Evolutionary conservation across 2,797 vertebrate genomes (phyloP), one percentile per base, ranked within the genome.

Genomic region (Melanogrammus aeglefinus): DNA sequence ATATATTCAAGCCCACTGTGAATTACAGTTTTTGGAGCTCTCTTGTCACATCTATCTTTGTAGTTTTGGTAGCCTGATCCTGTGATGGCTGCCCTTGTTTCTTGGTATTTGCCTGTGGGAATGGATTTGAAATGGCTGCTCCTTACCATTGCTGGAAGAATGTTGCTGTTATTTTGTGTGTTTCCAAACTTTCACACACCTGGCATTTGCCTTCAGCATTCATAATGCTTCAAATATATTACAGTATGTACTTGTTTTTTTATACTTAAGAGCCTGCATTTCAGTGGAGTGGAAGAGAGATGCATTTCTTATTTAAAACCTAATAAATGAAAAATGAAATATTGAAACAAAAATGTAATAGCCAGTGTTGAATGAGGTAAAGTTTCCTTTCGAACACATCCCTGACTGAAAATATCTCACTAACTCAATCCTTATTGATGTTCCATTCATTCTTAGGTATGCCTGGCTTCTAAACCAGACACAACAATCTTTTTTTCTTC

Each of bases 381-480:
- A 10, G 8, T 75, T 0, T 31, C 76, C 82, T 87, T 85, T 24
- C 75, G 72, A 74, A 72, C 78, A 80, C 51, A 76, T 74, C 75
- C 79, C 71, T 76, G 78, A 83, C n/a, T 36, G 63, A 89, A 89
- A 88, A 89, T 82, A 87, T 83, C 79, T 80, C 35, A 72, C 82
- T 47, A 83, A n/a, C 21, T 36, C 75, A n/a, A 24, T 0, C 84
- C 85, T 76, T 87, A 80, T 80, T 51, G 80, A 85, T 89, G 75
- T 91, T 91, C 85, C 90, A 82, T 73, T 86, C 76, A 81, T 82
- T 86, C 79, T 76, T 76, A 88, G 83, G 86, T 85, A 84, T 80
- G 85, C 79, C 81, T 70, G 76, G 78, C 80, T 79, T 75, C 84
- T 84, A 39, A 71, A 83, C 86, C 47, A 24, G 57, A 63, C 57